phyloP scores from a whole-genome alignment of 2,113 vertebrate species.

The Pterocles orientalis region DNA sequence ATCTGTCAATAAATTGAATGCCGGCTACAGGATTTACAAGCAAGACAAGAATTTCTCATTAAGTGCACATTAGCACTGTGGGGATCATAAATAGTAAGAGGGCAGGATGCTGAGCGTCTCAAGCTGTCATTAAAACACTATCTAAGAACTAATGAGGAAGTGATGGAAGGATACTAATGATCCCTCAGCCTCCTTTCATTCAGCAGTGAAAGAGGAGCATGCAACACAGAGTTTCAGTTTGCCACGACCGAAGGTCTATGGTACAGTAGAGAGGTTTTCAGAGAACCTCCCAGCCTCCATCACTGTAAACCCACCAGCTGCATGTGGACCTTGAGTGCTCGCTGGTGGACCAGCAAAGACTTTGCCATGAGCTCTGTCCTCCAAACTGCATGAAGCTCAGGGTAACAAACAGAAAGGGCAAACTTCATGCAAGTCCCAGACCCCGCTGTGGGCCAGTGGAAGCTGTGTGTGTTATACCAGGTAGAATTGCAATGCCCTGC shows the following conservation, averaged over 20 bases:
- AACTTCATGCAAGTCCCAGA: background rate
- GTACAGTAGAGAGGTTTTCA: background rate
- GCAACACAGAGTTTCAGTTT: background rate
- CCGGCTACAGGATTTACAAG: constrained; percentile 87
- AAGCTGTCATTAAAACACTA: constrained; percentile 83
- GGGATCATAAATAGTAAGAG: constrained; percentile 85
- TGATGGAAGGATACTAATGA: constrained; percentile 79
- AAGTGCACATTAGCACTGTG: constrained; percentile 87
- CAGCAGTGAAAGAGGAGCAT: background rate
- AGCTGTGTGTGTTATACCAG: background rate
- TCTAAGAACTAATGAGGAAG: constrained; percentile 86
- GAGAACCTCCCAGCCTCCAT: background rate
- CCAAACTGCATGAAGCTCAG: accelerated
- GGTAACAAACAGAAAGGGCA: background rate
- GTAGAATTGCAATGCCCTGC: background rate
- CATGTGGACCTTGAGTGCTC: background rate
- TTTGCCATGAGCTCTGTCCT: background rate
- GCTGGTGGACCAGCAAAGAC: no score
- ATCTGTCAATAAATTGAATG: constrained; percentile 92
- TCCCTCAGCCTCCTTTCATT: constrained; percentile 66
- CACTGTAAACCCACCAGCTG: background rate
- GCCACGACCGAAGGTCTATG: background rate
- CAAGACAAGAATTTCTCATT: constrained; percentile 90
- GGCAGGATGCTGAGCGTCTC: constrained; percentile 78
- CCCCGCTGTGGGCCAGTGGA: background rate